Conservation (phyloP, 1,140 invertebrate genomes). For the Phymorhynchus buccinoides region DNA sequence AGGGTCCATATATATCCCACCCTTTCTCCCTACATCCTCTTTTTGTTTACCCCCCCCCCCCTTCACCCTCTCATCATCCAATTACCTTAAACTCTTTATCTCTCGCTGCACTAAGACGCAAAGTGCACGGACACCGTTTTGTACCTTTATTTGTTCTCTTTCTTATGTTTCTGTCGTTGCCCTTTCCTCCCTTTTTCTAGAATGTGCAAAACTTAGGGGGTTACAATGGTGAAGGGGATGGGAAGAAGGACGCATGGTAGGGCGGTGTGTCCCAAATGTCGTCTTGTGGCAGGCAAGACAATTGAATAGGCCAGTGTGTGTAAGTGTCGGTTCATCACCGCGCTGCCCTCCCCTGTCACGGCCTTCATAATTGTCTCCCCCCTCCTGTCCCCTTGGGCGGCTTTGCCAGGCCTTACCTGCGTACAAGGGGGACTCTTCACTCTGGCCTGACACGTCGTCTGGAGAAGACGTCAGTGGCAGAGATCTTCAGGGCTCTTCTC, state of each 20-base stretch:
- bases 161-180: neutral
- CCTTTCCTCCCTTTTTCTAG: no score
- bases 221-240: no score
- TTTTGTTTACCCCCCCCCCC: neutral
- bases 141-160: no score
- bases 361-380: conserved; percentile 7
- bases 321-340: neutral
- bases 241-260: no score
- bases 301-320: neutral
- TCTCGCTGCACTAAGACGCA: no score
- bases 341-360: neutral
- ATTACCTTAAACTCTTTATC: no score
- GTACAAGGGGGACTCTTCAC: neutral
- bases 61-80: no score
- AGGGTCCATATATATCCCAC: no score
- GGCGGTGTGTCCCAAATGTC: no score
- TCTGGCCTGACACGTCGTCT: neutral
- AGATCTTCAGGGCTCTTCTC: neutral
- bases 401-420: neutral
- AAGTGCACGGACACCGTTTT: no score
- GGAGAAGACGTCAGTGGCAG: neutral
- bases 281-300: neutral
- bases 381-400: neutral
- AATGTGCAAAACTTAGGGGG: no score
- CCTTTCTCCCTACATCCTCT: no score